Percentiles rank a stretch among this genome's conserved stretches.
Conservation (phyloP, 1,140 invertebrate genomes). For the Pseudomyrmex concolor region DNA sequence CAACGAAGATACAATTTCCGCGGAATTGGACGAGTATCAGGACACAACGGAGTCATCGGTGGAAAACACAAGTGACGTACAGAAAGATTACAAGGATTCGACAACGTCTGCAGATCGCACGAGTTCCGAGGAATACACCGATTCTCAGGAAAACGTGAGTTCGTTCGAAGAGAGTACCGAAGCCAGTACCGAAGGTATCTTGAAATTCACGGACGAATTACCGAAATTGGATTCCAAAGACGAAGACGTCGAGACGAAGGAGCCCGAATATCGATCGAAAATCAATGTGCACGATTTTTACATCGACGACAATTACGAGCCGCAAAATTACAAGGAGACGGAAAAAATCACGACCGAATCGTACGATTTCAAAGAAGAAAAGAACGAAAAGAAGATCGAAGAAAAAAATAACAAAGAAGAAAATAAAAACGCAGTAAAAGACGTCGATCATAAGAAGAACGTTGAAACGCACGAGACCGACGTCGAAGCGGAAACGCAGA, state of each 20-base stretch:
- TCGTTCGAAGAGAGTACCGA: conserved; percentile 51
- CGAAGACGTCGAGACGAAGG: conserved; percentile 59
- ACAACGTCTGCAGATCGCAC: conserved; percentile 11
- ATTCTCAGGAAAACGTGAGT: conserved; percentile 4
- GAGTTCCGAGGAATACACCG: conserved; percentile 30
- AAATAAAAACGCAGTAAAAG: not conserved
- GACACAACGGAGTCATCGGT: conserved; percentile 48
- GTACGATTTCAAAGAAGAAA: conserved; percentile 31
- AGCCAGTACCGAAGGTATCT: conserved; percentile 81
- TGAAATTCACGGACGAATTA: conserved; percentile 85
- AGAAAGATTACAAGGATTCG: conserved; percentile 13
- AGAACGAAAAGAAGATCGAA: conserved; percentile 31
- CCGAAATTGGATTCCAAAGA: conserved; percentile 75
- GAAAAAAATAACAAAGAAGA: conserved; percentile 12
- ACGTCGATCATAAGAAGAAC: not conserved
- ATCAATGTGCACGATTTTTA: conserved; percentile 80
- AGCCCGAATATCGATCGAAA: not conserved
- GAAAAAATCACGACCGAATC: conserved; percentile 19
- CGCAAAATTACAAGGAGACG: conserved; percentile 77
- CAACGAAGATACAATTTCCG: conserved; percentile 27
- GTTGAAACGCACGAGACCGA: not conserved
- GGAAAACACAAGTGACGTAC: conserved; percentile 22
- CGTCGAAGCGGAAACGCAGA: conserved; percentile 43
- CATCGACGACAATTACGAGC: conserved; percentile 86
- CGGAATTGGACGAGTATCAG: conserved; percentile 42